These are phyloP conservation scores for Asteroscopus sphinx DNA, from an alignment of 2,888 invertebrate genomes.

Conservation along the genomic window DNA sequence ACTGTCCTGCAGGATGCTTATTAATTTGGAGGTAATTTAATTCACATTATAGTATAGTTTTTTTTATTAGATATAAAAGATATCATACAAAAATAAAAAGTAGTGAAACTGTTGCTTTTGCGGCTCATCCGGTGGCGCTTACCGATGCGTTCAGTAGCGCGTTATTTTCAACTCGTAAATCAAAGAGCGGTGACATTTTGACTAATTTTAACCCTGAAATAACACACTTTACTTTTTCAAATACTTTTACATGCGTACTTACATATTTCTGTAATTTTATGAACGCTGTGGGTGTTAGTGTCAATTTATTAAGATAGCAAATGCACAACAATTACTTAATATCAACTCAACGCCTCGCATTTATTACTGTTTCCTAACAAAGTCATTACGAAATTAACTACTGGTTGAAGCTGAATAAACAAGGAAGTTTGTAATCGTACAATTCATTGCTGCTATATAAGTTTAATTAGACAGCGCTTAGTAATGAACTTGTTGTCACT, in stretches of 20 bases:
- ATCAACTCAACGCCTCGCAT: slow-evolving; percentile 53
- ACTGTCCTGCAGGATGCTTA: too few relatives aligned
- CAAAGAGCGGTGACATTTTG: slow-evolving; percentile 52
- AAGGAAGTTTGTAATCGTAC: slow-evolving; percentile 75
- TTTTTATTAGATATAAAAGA: too few relatives aligned
- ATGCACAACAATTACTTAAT: slow-evolving; percentile 54
- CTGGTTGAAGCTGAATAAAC: slow-evolving; percentile 68
- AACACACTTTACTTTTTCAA: background rate
- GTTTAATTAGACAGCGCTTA: slow-evolving; percentile 74
- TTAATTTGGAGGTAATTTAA: too few relatives aligned
- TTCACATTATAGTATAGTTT: too few relatives aligned
- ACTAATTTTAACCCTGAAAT: slow-evolving; percentile 61
- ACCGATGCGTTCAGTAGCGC: slow-evolving; percentile 72
- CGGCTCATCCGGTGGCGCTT: slow-evolving; percentile 70
- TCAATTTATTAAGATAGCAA: slow-evolving; percentile 24
- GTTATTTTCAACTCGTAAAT: slow-evolving; percentile 70
- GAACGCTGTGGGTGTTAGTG: slow-evolving; percentile 7
- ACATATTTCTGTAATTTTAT: background rate
- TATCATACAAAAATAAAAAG: slow-evolving; percentile 8
- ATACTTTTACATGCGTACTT: background rate
- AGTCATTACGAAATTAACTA: slow-evolving; percentile 64
- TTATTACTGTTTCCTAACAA: slow-evolving; percentile 65
- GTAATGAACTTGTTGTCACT: slow-evolving; percentile 65
- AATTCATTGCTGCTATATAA: slow-evolving; percentile 69
- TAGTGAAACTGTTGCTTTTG: slow-evolving; percentile 44